Conservation (phyloP, 2,797 vertebrate genomes). For the Sorex maritimensis region DNA sequence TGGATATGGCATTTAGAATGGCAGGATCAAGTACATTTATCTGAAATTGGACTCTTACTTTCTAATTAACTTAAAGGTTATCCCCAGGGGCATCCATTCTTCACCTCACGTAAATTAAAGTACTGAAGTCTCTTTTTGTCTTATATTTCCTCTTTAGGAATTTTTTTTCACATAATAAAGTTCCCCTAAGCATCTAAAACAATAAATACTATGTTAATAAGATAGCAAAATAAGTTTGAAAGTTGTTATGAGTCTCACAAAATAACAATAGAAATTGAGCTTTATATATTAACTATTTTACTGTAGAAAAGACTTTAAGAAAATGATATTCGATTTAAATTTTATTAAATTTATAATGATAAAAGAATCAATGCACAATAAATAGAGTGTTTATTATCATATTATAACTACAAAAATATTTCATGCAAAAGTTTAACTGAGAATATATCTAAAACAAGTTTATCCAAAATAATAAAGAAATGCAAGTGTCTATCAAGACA, state of each 20-base stretch:
- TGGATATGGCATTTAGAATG: conserved; percentile 39
- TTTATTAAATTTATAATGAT: conserved; percentile 27
- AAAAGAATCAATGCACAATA: neutral
- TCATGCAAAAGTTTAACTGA: conserved; percentile 31
- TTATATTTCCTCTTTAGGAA: conserved; percentile 48
- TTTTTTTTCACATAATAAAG: neutral
- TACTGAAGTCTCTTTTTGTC: conserved; percentile 48
- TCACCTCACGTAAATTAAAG: conserved; percentile 51
- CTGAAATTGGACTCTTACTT: conserved; percentile 70
- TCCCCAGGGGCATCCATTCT: neutral
- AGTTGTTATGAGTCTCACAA: conserved; percentile 20
- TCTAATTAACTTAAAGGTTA: conserved; percentile 76
- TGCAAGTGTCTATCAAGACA: neutral
- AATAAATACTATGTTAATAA: conserved; percentile 38
- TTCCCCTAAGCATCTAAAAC: conserved; percentile 55
- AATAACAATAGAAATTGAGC: conserved; percentile 23
- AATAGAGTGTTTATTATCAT: conserved; percentile 14
- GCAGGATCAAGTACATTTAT: neutral
- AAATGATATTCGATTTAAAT: conserved; percentile 38
- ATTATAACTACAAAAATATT: conserved; percentile 12
- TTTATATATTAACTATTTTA: conserved; percentile 38
- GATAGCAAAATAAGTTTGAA: conserved; percentile 47
- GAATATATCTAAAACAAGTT: neutral
- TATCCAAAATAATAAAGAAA: conserved; percentile 15
- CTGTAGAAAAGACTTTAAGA: conserved; percentile 19